phyloP scores from a whole-genome alignment of 2,113 vertebrate species.

The Danionella cerebrum region DNA sequence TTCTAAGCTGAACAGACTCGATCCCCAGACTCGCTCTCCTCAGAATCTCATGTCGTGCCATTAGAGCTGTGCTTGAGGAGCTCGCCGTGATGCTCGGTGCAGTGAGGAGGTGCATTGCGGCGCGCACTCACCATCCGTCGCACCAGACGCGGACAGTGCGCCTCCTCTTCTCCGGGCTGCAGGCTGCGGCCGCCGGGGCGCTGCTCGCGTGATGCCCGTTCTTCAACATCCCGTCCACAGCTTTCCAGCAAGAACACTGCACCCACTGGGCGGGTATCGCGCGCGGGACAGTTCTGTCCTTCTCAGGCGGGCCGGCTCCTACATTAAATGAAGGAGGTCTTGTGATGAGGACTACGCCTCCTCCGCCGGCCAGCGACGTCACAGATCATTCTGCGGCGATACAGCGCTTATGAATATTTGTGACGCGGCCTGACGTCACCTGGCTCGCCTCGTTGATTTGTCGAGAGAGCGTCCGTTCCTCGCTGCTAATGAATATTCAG shows the following conservation, averaged over 20 bases:
- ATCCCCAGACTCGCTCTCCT: too few relatives aligned
- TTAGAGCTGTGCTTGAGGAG: too few relatives aligned
- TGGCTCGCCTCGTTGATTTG: neutral
- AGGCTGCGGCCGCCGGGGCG: conserved; percentile 12
- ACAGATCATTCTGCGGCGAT: neutral
- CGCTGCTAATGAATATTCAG: neutral
- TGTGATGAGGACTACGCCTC: conserved; percentile 54
- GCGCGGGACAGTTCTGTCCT: neutral
- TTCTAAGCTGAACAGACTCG: too few relatives aligned
- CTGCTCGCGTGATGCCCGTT: conserved; percentile 67
- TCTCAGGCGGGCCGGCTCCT: conserved; percentile 40
- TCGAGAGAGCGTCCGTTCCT: too few relatives aligned
- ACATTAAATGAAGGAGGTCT: conserved; percentile 32
- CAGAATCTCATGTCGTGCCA: too few relatives aligned
- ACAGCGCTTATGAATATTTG: neutral
- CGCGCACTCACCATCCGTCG: conserved; percentile 84
- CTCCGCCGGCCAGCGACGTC: conserved; percentile 12
- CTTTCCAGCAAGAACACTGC: neutral
- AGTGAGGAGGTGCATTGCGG: too few relatives aligned
- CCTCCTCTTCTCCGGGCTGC: conserved; percentile 61
- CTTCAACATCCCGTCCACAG: too few relatives aligned
- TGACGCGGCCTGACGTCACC: neutral
- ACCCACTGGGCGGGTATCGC: neutral
- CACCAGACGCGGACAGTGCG: conserved; percentile 82
- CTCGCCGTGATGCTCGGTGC: too few relatives aligned